Percentiles rank a stretch among this genome's conserved stretches.
These are phyloP conservation scores for Furnarius figulus DNA, from an alignment of 2,113 vertebrate genomes.

Conservation along the genomic window DNA sequence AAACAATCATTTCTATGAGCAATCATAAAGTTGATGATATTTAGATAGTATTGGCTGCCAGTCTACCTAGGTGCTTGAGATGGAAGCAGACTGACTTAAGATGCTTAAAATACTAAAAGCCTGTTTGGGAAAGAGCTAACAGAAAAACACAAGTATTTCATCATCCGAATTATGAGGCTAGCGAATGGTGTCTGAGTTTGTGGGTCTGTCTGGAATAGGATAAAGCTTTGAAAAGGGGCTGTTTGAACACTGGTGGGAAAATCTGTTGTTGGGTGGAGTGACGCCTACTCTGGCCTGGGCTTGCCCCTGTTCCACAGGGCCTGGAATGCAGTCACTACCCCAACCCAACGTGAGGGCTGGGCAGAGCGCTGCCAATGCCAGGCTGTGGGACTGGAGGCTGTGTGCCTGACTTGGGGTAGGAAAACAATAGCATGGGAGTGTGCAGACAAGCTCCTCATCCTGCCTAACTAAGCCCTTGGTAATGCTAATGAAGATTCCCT, in stretches of 20 bases:
- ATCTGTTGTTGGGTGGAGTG: background rate
- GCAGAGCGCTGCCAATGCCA: background rate
- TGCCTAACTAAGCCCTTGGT: constrained; percentile 21
- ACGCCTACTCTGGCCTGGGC: background rate
- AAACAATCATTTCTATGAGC: constrained; percentile 16
- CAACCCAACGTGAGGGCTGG: background rate
- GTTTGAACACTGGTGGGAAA: background rate
- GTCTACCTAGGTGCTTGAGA: constrained; percentile 3
- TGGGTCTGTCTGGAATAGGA: background rate
- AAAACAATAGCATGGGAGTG: background rate
- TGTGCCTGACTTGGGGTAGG: background rate
- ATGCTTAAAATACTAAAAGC: constrained; percentile 9
- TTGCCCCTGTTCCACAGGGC: background rate
- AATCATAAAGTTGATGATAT: background rate
- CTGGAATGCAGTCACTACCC: background rate
- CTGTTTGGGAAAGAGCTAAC: background rate
- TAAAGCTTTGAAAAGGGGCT: background rate
- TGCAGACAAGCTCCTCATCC: background rate
- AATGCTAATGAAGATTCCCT: constrained; percentile 8
- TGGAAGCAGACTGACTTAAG: constrained; percentile 5
- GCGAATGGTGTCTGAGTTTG: background rate
- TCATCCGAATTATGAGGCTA: background rate
- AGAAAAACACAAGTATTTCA: background rate
- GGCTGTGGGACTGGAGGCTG: background rate
- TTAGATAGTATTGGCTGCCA: constrained; percentile 49